Base-by-base conservation (phyloP, 2,113 vertebrate genomes). In the Alligator sinensis region DNA sequence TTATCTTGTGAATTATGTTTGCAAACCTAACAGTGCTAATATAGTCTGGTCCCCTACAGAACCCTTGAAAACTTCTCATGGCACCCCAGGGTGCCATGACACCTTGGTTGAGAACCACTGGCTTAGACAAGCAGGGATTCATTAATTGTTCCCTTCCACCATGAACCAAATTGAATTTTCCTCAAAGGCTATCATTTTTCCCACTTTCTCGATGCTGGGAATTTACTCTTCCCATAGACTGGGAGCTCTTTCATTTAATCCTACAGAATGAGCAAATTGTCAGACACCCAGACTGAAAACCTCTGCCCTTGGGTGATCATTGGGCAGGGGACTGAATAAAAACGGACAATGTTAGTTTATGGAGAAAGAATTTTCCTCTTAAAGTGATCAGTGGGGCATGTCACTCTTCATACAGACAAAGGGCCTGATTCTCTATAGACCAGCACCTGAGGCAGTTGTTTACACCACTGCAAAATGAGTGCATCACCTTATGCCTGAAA, bases 291-390 rank as follows among this genome's bases (percentile, higher is more conserved):
- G 55, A 60, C 54, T 68, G 62, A 78, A 87, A 87, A 72, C 11
- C 3, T 47, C 78, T 62, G n/a, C 17, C 24, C 5, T 7, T 27
- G 59, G 72, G 63, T 9, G 17, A 12, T 62, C 0, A 0, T 1
- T 47, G 74, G 74, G 66, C 60, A 61, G 74, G 87, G 34, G 13
- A 28, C 18, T 64, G 57, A 17, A 30, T 61, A n/a, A 84, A 66
- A 6, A 6, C 12, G 9, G 2, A 5, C 11, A 13, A 59, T 55
- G 84, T 91, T 59, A 10, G 30, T 72, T 72, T 21, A 34, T 38
- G 68, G 68, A 72, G 22, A 72, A 19, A 72, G 34, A 72, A 38
- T 34, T 22, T 72, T 34, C 68, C 28, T 61, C 62, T 64, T 30
- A 27, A 38, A 70, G 78, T 18, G 60, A 5, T 55, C 38, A 1